A percentile compares a stretch with the other conserved stretches of the same genome.
Conservation (phyloP, 2,888 invertebrate genomes). For the Netelia fuscicornis region DNA sequence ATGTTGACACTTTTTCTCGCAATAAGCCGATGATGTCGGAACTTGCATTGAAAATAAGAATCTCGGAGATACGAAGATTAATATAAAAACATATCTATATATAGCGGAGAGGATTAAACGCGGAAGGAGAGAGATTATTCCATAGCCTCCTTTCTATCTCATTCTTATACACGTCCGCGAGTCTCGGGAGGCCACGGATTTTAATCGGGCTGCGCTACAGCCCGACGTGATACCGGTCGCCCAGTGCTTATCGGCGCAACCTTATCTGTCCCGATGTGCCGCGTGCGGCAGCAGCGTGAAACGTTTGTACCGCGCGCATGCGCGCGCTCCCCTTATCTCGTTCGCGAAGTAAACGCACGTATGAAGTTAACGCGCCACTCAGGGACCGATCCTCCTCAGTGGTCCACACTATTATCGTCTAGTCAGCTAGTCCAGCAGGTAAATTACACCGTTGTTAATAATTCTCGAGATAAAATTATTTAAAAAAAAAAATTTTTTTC, state of each 20-base stretch:
- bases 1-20: too few species aligned
- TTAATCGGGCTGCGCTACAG: conserved; percentile 55
- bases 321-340: conserved; percentile 35
- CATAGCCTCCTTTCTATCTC: conserved; percentile 29
- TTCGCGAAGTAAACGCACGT: conserved; percentile 29
- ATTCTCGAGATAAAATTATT: not conserved
- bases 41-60: not conserved
- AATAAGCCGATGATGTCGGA: not conserved
- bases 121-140: conserved; percentile 56
- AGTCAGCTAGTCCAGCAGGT: conserved; percentile 5
- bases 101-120: conserved; percentile 45
- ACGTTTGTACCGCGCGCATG: conserved; percentile 35
- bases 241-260: conserved; percentile 61
- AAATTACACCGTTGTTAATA: conserved; percentile 28
- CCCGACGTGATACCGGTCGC: conserved; percentile 63
- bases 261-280: conserved; percentile 62
- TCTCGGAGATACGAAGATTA: not conserved
- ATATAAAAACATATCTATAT: not conserved
- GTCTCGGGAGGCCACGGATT: conserved; percentile 44
- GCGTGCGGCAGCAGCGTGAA: conserved; percentile 49
- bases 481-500: not conserved
- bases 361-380: not conserved
- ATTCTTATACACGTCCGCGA: conserved; percentile 9
- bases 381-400: conserved; percentile 12
- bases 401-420: not conserved